Base-by-base conservation (phyloP, 2,113 vertebrate genomes). In the Blennius ocellaris region DNA sequence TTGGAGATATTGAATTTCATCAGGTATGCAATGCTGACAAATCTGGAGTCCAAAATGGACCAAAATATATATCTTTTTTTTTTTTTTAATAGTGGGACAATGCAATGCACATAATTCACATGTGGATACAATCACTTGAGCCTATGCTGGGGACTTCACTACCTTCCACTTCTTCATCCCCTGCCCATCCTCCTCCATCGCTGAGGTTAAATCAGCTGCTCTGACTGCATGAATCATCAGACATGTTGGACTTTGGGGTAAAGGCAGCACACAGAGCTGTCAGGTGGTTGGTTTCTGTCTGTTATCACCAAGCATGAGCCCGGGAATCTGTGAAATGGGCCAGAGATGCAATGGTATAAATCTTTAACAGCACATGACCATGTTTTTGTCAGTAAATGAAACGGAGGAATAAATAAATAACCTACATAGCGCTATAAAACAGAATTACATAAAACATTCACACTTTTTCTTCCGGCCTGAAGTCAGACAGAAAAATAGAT, bases 391-490 rank as follows among this genome's bases (percentile, higher is more conserved):
- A 36, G 52, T 59, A 53, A 77, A 59, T 73, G 63, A 77, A 77
- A 78, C 52, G 53, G 38, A 57, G 57, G 21, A 52, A 53, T 76
- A 21, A 77, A 69, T 63, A 69, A 77, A 66, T 61, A 74, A 66
- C 37, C 40, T 11, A 43, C 62, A 57, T 44, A 15, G 36, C 7
- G 50, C 6, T 48, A 73, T 57, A 52, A 71, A 62, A 76, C 17
- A 39, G 38, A 71, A 38, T 51, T 9, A 3, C 11, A 61, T 78
- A 2, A 74, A 82, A 74, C 8, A 74, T 73, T 58, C 48, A 69
- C 48, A 12, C 55, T 36, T 45, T 45, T 54, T 36, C 53, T 73
- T 45, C 43, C 12, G 41, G 10, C 39, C 52, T 73, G 8, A 62
- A 56, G 37, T 47, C n/a, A 39, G 11, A 43, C 7, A 50, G 39